phyloP scores from a whole-genome alignment of 2,888 invertebrate genomes.

The Drosophila pegasa region DNA sequence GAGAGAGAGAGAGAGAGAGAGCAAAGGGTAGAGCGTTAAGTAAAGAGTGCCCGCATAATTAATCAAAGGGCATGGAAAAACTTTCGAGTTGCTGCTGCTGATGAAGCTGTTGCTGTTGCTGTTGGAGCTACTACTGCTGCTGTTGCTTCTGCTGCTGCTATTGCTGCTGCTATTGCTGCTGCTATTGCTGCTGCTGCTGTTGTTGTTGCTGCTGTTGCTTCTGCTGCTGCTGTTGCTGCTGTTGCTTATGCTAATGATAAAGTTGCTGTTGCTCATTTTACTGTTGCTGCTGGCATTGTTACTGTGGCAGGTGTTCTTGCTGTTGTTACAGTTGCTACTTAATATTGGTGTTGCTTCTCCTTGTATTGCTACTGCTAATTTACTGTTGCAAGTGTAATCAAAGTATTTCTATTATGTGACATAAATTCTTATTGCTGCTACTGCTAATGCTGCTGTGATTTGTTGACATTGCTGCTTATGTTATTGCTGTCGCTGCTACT shows the following conservation, averaged over 20 bases:
- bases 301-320: no score
- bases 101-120: neutral
- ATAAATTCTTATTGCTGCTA: neutral
- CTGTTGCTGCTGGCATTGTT: neutral
- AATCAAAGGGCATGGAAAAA: constrained; percentile 43
- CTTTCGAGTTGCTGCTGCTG: constrained; percentile 4
- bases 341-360: no score
- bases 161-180: neutral
- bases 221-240: neutral
- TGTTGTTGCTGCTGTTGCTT: neutral
- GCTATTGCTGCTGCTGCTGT: neutral
- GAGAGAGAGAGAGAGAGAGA: neutral
- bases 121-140: neutral
- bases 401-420: no score
- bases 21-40: neutral
- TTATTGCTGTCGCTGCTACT: neutral
- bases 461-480: no score
- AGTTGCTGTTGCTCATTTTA: neutral
- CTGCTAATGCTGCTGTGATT: no score
- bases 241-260: neutral
- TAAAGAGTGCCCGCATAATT: constrained; percentile 63
- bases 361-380: no score
- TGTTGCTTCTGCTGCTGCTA: neutral
- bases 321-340: neutral
- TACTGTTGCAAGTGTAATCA: no score